Evolutionary conservation across 2,888 invertebrate genomes (phyloP).

Genomic region (Cantharis rufa): DNA sequence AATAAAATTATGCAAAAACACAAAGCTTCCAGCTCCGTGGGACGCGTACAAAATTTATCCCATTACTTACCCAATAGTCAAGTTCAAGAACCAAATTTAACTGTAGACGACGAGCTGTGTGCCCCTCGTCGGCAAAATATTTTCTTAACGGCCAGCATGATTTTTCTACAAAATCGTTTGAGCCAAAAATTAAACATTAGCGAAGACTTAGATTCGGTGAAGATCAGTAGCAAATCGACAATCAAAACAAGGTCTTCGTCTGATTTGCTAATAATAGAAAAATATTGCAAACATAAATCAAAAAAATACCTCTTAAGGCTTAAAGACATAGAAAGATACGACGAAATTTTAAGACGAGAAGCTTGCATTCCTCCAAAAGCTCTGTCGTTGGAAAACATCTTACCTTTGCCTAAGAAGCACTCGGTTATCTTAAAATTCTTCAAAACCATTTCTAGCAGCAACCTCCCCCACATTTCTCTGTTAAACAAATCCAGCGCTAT

Average conservation of each 20-base stretch:
- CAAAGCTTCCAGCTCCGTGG: background rate
- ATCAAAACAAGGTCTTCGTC: slow-evolving; percentile 18
- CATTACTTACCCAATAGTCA: background rate
- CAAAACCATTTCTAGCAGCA: background rate
- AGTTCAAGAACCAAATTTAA: background rate
- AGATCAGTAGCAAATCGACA: background rate
- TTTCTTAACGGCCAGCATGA: slow-evolving; percentile 38
- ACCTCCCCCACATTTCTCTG: background rate
- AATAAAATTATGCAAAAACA: background rate
- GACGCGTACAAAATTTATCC: background rate
- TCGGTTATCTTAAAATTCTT: background rate
- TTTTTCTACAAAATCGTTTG: slow-evolving; percentile 37
- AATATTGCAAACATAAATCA: slow-evolving; percentile 22
- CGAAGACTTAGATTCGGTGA: background rate
- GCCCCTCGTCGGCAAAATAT: slow-evolving; percentile 30
- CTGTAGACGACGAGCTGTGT: slow-evolving; percentile 26
- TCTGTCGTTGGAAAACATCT: slow-evolving; percentile 33
- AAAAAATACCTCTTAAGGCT: slow-evolving; percentile 33
- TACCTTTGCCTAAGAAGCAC: slow-evolving; percentile 31
- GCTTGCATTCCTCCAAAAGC: slow-evolving; percentile 26
- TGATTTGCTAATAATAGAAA: slow-evolving; percentile 37
- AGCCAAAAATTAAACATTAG: slow-evolving; percentile 26
- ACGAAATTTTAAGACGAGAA: slow-evolving; percentile 34
- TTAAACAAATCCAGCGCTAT: background rate
- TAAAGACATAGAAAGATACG: slow-evolving; percentile 36